Conservation (phyloP, 1,140 invertebrate species). For the Thaumetopoea pityocampa region DNA sequence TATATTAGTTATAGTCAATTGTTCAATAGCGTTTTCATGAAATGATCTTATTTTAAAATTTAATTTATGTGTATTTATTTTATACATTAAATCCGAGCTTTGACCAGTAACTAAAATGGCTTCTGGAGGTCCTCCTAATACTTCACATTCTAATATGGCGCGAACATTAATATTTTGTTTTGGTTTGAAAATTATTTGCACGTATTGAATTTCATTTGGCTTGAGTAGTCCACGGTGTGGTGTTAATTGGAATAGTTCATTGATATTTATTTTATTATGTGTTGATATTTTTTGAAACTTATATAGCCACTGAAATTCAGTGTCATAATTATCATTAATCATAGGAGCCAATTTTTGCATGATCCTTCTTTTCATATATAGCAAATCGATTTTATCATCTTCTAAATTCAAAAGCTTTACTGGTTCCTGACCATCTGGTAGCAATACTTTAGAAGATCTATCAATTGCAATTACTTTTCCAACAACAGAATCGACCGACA, state of each 20-base stretch:
- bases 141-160: slow-evolving; percentile 57
- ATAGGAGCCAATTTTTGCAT: slow-evolving; percentile 48
- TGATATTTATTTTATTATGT: slow-evolving; percentile 28
- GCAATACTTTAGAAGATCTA: slow-evolving; percentile 6
- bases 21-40: slow-evolving; percentile 54
- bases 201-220: slow-evolving; percentile 51
- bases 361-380: slow-evolving; percentile 26
- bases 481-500: not conserved
- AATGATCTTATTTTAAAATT: slow-evolving; percentile 68
- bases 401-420: not conserved
- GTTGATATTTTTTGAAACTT: slow-evolving; percentile 44
- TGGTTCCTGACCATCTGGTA: too few relatives aligned
- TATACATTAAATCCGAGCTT: slow-evolving; percentile 57
- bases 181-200: slow-evolving; percentile 58
- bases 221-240: slow-evolving; percentile 55
- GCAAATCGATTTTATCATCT: not conserved
- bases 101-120: slow-evolving; percentile 47
- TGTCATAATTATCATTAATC: slow-evolving; percentile 34
- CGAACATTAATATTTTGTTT: slow-evolving; percentile 43
- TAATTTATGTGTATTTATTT: slow-evolving; percentile 43
- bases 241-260: slow-evolving; percentile 44
- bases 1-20: slow-evolving; percentile 45
- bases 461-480: slow-evolving; percentile 6
- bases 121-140: slow-evolving; percentile 59
- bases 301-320: slow-evolving; percentile 47